phyloP scores from a whole-genome alignment of 2,113 vertebrate genomes.

The Prionailurus bengalensis region DNA sequence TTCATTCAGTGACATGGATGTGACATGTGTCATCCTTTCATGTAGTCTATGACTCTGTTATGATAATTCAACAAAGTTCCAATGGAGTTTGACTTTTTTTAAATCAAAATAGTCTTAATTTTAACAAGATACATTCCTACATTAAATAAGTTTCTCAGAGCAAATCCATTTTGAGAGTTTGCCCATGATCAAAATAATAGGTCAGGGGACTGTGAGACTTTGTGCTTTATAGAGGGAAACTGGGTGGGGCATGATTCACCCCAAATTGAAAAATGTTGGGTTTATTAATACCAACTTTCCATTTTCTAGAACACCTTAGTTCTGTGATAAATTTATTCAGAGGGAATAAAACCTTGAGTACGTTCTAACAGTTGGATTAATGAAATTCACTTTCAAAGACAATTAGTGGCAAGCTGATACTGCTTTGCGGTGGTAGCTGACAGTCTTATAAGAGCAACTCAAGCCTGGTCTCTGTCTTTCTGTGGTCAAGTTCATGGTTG shows the following conservation, averaged over 20 bases:
- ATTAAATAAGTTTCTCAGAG: background rate
- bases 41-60: background rate
- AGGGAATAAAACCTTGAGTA: background rate
- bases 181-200: background rate
- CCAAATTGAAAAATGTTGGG: background rate
- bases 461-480: background rate
- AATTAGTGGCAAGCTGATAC: conserved; percentile 44
- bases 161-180: background rate
- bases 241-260: background rate
- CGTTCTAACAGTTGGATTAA: background rate
- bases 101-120: background rate
- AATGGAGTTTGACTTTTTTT: background rate
- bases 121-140: background rate
- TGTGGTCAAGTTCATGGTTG: background rate
- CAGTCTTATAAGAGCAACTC: background rate
- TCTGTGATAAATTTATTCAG: background rate
- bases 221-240: background rate
- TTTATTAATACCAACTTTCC: background rate
- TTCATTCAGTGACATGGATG: background rate
- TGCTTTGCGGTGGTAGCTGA: background rate
- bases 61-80: background rate
- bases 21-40: background rate
- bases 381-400: conserved; percentile 39
- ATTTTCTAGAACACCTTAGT: background rate
- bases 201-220: background rate